Conservation (phyloP, 2,113 vertebrate genomes). For the Urocolius indicus region DNA sequence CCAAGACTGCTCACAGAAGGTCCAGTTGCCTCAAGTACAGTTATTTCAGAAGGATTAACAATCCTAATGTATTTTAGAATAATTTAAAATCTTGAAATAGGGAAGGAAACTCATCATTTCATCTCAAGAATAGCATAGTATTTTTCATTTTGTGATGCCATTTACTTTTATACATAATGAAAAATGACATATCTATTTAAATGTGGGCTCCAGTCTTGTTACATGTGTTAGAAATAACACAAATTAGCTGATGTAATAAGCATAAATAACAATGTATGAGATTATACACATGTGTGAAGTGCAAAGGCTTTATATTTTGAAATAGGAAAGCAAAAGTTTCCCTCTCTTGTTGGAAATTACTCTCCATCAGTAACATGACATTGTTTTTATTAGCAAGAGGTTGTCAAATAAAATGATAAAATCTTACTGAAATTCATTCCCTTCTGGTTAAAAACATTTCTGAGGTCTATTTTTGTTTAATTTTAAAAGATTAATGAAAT, state of each 20-base stretch:
- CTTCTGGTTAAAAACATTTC: not conserved
- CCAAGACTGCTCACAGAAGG: not conserved
- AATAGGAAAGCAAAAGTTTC: not conserved
- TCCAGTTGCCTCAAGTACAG: not conserved
- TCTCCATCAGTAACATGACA: not conserved
- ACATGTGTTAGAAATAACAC: not conserved
- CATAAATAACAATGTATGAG: not conserved
- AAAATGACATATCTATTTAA: not conserved
- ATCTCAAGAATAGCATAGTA: not conserved
- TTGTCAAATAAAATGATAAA: not conserved
- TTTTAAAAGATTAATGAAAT: not conserved
- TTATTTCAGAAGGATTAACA: not conserved
- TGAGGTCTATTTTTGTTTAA: not conserved
- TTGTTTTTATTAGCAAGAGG: not conserved
- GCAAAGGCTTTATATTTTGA: not conserved
- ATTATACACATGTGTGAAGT: not conserved
- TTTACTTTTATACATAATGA: not conserved
- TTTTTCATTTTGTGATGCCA: not conserved
- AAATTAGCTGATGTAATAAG: not conserved
- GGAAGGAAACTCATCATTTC: not conserved
- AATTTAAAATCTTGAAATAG: not conserved
- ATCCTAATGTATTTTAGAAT: not conserved
- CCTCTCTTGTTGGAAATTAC: not conserved
- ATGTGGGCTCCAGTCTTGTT: not conserved
- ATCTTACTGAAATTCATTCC: not conserved